Conservation (phyloP, 1,140 invertebrate genomes). For the Atta texana region DNA sequence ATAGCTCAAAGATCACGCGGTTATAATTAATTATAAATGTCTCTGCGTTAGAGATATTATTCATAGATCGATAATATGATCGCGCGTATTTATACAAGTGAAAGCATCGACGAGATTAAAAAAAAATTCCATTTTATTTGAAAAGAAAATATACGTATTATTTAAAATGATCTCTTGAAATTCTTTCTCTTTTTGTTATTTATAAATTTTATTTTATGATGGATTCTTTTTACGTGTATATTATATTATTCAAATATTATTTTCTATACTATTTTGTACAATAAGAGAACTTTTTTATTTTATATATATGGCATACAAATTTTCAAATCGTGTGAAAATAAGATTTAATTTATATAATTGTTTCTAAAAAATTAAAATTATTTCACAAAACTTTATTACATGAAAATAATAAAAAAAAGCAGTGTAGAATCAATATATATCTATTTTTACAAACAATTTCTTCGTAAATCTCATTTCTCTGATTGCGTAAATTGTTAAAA, state of each 20-base stretch:
- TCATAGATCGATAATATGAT: constrained; percentile 39
- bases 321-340: background rate
- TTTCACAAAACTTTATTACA: background rate
- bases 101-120: constrained; percentile 29
- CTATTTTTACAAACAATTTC: background rate
- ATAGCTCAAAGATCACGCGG: constrained; percentile 41
- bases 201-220: constrained; percentile 10
- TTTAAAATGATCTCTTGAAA: background rate
- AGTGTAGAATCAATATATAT: background rate
- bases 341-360: background rate
- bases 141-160: background rate
- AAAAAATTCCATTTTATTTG: constrained; percentile 2
- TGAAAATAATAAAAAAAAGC: background rate
- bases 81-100: constrained; percentile 33
- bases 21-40: constrained; percentile 62
- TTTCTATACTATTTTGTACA: background rate
- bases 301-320: background rate
- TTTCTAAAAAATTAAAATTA: background rate
- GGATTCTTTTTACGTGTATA: background rate
- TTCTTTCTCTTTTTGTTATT: background rate
- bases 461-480: background rate
- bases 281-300: background rate
- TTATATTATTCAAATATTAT: no score
- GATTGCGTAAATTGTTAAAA: constrained; percentile 24
- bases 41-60: constrained; percentile 43